Percentiles rank a stretch among this genome's conserved stretches.
Evolutionary conservation across 2,888 invertebrate species (phyloP).

Genomic region (Cosmorhoe ocellata): DNA sequence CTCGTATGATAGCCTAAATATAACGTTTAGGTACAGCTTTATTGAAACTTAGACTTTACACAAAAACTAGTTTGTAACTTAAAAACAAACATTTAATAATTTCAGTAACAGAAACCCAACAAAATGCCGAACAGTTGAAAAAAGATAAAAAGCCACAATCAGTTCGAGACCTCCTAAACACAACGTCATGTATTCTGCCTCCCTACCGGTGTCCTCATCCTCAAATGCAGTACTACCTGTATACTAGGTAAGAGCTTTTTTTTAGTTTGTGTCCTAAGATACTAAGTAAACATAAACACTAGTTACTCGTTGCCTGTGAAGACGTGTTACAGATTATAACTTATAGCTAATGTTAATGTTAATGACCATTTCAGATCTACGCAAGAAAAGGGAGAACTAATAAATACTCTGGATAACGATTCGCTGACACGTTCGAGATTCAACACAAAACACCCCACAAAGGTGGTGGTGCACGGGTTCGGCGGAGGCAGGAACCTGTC

Average conservation of each 20-base stretch:
- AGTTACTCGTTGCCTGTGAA: too few species aligned
- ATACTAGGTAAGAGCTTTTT: slow-evolving; percentile 84
- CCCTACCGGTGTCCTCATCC: slow-evolving; percentile 92
- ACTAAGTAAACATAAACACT: too few species aligned
- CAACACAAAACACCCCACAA: slow-evolving; percentile 90
- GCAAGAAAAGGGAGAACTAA: slow-evolving; percentile 87
- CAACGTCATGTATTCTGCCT: slow-evolving; percentile 90
- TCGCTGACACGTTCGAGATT: slow-evolving; percentile 89
- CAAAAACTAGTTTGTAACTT: too few species aligned
- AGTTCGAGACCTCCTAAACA: slow-evolving; percentile 87
- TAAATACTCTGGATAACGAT: slow-evolving; percentile 87
- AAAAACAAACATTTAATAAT: too few species aligned
- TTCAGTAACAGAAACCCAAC: slow-evolving; percentile 71
- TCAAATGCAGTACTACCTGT: slow-evolving; percentile 90
- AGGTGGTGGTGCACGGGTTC: slow-evolving; percentile 95
- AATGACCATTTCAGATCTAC: slow-evolving; percentile 81
- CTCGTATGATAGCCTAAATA: too few species aligned
- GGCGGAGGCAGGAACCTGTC: slow-evolving; percentile 91
- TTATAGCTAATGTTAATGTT: too few species aligned
- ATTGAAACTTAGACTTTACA: too few species aligned
- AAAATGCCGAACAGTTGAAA: slow-evolving; percentile 42
- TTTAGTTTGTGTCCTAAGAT: not conserved
- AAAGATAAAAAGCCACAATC: slow-evolving; percentile 79
- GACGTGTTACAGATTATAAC: too few species aligned
- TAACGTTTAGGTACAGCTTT: too few species aligned